phyloP scores from a whole-genome alignment of 1,140 invertebrate genomes.

The Neodiprion lecontei region DNA sequence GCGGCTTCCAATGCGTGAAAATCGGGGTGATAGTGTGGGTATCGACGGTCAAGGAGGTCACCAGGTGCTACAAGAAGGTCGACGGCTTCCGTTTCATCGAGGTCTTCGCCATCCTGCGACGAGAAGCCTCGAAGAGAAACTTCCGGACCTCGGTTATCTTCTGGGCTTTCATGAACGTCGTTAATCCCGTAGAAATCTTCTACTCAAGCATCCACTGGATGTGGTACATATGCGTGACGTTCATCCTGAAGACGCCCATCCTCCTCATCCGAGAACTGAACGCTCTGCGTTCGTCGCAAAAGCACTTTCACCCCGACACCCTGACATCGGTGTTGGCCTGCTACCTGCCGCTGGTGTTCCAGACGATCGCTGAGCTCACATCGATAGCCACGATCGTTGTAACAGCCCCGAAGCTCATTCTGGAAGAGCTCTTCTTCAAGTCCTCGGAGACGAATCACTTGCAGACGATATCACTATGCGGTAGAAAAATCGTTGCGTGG shows the following conservation, averaged over 20 bases:
- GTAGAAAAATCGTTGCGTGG: slow-evolving; percentile 80
- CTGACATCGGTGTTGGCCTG: slow-evolving; percentile 54
- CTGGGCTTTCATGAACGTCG: slow-evolving; percentile 34
- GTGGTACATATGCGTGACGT: slow-evolving; percentile 44
- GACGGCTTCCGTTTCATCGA: slow-evolving; percentile 30
- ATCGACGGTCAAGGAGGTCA: slow-evolving; percentile 66
- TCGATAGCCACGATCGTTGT: slow-evolving; percentile 65
- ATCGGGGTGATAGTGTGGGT: slow-evolving; percentile 66
- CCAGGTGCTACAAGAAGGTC: slow-evolving; percentile 46
- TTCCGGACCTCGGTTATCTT: slow-evolving; percentile 35
- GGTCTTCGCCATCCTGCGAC: slow-evolving; percentile 32
- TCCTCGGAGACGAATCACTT: slow-evolving; percentile 62
- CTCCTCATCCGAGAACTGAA: slow-evolving; percentile 45
- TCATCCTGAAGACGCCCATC: slow-evolving; percentile 47
- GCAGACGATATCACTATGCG: slow-evolving; percentile 75
- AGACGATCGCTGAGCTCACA: slow-evolving; percentile 63
- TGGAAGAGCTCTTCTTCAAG: slow-evolving; percentile 66
- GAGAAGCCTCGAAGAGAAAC: slow-evolving; percentile 49
- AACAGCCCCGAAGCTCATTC: slow-evolving; percentile 65
- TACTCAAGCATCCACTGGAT: slow-evolving; percentile 31
- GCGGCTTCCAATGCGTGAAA: slow-evolving; percentile 66
- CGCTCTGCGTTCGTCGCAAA: slow-evolving; percentile 48
- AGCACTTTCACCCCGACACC: slow-evolving; percentile 54
- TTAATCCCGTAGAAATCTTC: slow-evolving; percentile 45
- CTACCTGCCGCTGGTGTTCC: slow-evolving; percentile 66